Base-by-base conservation (phyloP, 1,140 invertebrate genomes). In the Brachionus asplanchnoidis region DNA sequence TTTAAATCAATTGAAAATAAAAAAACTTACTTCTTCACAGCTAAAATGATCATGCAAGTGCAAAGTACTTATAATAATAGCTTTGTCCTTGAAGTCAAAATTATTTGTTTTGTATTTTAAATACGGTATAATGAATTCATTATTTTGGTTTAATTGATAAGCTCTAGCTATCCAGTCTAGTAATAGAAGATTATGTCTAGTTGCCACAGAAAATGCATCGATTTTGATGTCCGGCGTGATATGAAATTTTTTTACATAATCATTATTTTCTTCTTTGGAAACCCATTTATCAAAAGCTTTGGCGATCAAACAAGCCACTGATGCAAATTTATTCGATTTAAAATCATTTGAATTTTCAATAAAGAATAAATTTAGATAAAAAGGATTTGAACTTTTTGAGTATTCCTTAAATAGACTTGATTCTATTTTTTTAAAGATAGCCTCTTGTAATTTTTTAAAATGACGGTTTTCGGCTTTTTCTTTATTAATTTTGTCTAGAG, bases 21-120 rank as follows among this genome's bases (percentile, higher is more conserved):
- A 26, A 82, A 68, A 14, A 86, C 84, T 85, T 83, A 87, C 91
- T 82, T 92, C 91, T 87, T 93, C 90, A 60, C 93, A 91, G 23
- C 88, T 86, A 89, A 93, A 94, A 70, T 92, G 88, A 50, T 91
- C 88, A 88, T 93, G 93, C 14, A 94, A 87, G 77, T 92, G 89
- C 53, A 94, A 88, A 40, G 92, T 89, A 78, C 91, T 89, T n/a
- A 92, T 68, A 12, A 85, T 6, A 80, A 79, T 36, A 78, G 70
- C 56, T 12, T 87, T 87, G 86, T 88, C 88, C 77, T 88, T 88
- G 50, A 85, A 87, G 85, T 88, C 88, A 46, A 87, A 79, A 12
- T 86, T 82, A 0, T 85, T 68, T 8, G 88, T 14, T 66, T 87
- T 86, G 2, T 26, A 9, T 65, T 85, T 85, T 11, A 87, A 56